phyloP scores from a whole-genome alignment of 2,888 invertebrate species.

The Lobophora halterata region DNA sequence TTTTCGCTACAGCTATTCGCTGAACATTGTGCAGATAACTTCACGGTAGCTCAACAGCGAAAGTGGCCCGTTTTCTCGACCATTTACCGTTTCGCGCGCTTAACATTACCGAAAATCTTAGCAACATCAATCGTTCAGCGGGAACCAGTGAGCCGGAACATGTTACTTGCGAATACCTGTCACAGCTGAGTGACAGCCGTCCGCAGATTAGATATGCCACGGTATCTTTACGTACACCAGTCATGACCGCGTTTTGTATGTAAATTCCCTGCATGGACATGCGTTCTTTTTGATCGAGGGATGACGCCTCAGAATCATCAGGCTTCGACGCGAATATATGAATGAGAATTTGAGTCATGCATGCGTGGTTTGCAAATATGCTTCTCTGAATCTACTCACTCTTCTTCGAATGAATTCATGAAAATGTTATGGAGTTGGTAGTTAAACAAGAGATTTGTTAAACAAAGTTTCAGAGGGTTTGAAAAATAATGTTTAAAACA shows the following conservation, averaged over 20 bases:
- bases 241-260: constrained; percentile 70
- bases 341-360: constrained; percentile 34
- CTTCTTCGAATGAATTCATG: too few species aligned
- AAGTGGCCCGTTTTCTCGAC: constrained; percentile 2
- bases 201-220: constrained; percentile 71
- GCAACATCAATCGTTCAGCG: constrained; percentile 21
- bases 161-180: constrained; percentile 56
- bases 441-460: too few species aligned
- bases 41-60: background rate
- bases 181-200: constrained; percentile 63
- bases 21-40: background rate
- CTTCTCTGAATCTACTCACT: too few species aligned
- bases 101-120: constrained; percentile 21
- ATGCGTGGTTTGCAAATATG: background rate
- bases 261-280: constrained; percentile 56
- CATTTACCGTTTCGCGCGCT: constrained; percentile 15
- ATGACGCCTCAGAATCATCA: constrained; percentile 51
- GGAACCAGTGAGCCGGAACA: constrained; percentile 49
- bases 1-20: background rate
- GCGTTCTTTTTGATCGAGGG: constrained; percentile 46
- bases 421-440: too few species aligned
- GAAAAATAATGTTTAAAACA: too few species aligned
- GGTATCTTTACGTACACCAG: constrained; percentile 56
- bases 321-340: constrained; percentile 39
- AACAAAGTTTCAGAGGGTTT: too few species aligned